A percentile compares a stretch with the other conserved stretches of the same genome.
These are phyloP conservation scores for Elymnias hypermnestra DNA, from an alignment of 1,140 invertebrate genomes.

Conservation along the genomic window DNA sequence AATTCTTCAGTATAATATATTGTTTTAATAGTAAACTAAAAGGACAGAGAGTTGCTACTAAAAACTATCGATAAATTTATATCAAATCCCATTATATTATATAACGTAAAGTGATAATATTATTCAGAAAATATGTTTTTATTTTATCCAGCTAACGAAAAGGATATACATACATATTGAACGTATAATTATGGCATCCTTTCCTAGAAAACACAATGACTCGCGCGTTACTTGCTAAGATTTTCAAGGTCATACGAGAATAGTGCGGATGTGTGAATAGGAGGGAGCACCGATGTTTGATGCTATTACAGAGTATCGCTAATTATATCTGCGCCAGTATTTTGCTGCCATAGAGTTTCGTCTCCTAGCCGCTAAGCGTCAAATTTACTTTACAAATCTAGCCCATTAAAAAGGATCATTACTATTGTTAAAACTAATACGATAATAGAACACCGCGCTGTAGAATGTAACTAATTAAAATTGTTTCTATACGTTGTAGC, in stretches of 20 bases:
- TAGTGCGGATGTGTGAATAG: constrained; percentile 47
- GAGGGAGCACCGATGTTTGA: constrained; percentile 45
- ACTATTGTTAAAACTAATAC: too few species aligned
- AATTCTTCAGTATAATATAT: too few species aligned
- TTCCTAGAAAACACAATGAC: constrained; percentile 30
- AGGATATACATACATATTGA: constrained; percentile 8
- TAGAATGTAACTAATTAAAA: constrained; percentile 1
- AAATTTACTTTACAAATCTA: constrained; percentile 6
- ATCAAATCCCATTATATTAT: too few species aligned
- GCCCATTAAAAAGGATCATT: too few species aligned
- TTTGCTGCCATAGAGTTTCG: constrained; percentile 23
- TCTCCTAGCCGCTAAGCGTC: constrained; percentile 32
- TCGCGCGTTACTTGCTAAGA: constrained; percentile 33
- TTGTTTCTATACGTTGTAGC: constrained; percentile 2
- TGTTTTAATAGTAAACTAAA: too few species aligned
- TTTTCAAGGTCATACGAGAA: constrained; percentile 47
- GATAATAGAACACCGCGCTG: too few species aligned
- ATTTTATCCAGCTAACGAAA: background rate
- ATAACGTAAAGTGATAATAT: too few species aligned
- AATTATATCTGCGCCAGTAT: constrained; percentile 45
- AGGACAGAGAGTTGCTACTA: too few species aligned
- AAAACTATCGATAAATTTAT: too few species aligned
- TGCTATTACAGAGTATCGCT: constrained; percentile 33
- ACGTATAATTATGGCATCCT: constrained; percentile 21
- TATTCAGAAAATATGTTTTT: too few species aligned